Base-by-base conservation (phyloP, 2,113 vertebrate species). In the Hipposideros armiger region DNA sequence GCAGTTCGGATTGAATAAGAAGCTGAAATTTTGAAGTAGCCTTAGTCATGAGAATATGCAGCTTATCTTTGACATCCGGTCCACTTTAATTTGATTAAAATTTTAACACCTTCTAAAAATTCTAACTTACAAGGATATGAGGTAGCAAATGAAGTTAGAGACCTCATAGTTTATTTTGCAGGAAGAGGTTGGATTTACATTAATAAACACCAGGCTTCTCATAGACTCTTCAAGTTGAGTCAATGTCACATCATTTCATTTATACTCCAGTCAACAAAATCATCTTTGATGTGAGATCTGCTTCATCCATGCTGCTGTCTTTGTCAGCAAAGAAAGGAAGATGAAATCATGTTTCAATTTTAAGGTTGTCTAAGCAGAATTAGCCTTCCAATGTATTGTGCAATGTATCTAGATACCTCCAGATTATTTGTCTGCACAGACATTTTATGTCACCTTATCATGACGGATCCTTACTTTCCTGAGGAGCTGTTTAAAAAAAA, bases 141-240 rank as follows among this genome's bases (percentile, higher is more conserved):
- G 10, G 5, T 52, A 74, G 45, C 73, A 92, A 91, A 86, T 94
- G 58, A 81, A 85, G 70, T 93, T 50, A 90, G 69, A 87, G 9
- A 56, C 45, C 22, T 40, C 26, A 64, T 36, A 32, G 17, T 32
- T 95, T 91, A 86, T 66, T 94, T 88, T 90, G 10, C 3, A 60
- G 40, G 60, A 69, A 66, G 52, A 92, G 40, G 32, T 28, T 88
- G 8, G 28, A 45, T 24, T 74, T 93, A 11, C 70, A 47, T 93
- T 45, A 50, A 84, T 72, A 93, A 96, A 95, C 0, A 73, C 26
- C 36, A 60, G 36, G 52, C 64, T 85, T 89, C 72, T 76, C 42
- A 30, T 90, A 92, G 30, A 45, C 32, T 45, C 26, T 50, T 47
- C 52, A 58, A 26, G 40, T 20, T 88, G 72, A 92, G 62, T 60